Evolutionary conservation across 1,140 invertebrate species (phyloP), one percentile per base, ranked within the genome.

Genomic region (Dryas iulia): DNA sequence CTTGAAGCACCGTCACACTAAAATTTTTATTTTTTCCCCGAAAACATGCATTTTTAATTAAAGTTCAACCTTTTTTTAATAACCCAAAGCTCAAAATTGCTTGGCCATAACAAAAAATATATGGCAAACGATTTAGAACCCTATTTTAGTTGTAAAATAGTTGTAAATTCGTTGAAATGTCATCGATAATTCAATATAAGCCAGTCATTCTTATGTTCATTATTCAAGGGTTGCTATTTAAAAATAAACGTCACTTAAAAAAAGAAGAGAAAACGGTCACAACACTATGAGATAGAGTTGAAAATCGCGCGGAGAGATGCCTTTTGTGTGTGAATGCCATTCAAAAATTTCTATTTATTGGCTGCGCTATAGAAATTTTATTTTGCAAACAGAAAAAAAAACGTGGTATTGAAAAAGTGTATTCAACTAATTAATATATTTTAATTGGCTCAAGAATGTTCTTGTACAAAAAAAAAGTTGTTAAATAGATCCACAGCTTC

Each of bases 371-470:
- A 52, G 66, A 67, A 61, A 39, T 35, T 47, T 47, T 21, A 35
- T 60, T 67, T 67, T 60, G 58, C 65, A 66, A 66, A 66, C 31
- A n/a, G n/a, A 54, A 61, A 67, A 67, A 67, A 54, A 60, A 60
- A 59, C 14, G 53, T 60, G 52, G 33, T 31, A 31, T 59, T 53
- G 14, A 66, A 66, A 59, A 53, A 52, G 25, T 53, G 39, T 58
- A 66, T 66, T 66, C 35, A 59, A 66, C 65, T 66, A 66, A 66
- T 66, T 66, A 66, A 66, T 66, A 59, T 66, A 52, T 59, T 66
- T 56, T 66, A 56, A 66, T 57, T 66, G 63, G 28, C 54, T 52
- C 18, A 57, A 35, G 30, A 65, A 65, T 33, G 63, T 66, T 66
- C 58, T 47, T 6, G 39, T 21, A 21, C 18, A 47, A 47, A 47